phyloP scores from a whole-genome alignment of 2,113 vertebrate species.

The Notechis scutatus region DNA sequence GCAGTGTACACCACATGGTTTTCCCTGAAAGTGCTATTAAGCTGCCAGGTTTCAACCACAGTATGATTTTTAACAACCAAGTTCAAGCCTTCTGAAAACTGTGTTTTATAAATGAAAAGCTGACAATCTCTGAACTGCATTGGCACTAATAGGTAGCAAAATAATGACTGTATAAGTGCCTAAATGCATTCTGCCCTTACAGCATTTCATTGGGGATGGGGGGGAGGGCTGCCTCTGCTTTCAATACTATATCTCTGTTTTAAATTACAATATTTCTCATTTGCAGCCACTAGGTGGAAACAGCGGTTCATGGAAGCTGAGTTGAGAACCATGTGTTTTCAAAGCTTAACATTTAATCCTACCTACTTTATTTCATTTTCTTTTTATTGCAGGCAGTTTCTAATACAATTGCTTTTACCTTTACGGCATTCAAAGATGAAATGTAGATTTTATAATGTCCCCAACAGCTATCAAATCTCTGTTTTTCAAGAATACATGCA shows the following conservation, averaged over 20 bases:
- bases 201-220: not conserved
- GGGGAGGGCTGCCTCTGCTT: not conserved
- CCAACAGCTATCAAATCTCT: conserved; percentile 2
- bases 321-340: not conserved
- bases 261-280: conserved; percentile 23
- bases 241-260: rapidly evolving
- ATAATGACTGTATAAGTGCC: not conserved
- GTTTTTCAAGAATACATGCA: not conserved
- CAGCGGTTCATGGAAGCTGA: conserved; percentile 60
- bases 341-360: not conserved
- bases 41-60: conserved; percentile 36
- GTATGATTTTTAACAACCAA: conserved; percentile 40
- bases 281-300: conserved; percentile 77
- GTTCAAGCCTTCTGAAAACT: conserved; percentile 44
- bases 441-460: conserved; percentile 34
- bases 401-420: conserved; percentile 8
- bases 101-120: conserved; percentile 37
- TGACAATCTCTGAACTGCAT: conserved; percentile 35
- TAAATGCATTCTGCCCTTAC: not conserved
- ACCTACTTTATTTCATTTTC: not conserved
- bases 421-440: conserved; percentile 20
- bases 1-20: not conserved
- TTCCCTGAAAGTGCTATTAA: conserved; percentile 34
- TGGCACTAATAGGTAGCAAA: conserved; percentile 27
- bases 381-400: not conserved